A percentile compares a stretch with the other conserved stretches of the same genome.
phyloP scores from a whole-genome alignment of 2,113 vertebrate genomes.

The Nyctereutes procyonoides region DNA sequence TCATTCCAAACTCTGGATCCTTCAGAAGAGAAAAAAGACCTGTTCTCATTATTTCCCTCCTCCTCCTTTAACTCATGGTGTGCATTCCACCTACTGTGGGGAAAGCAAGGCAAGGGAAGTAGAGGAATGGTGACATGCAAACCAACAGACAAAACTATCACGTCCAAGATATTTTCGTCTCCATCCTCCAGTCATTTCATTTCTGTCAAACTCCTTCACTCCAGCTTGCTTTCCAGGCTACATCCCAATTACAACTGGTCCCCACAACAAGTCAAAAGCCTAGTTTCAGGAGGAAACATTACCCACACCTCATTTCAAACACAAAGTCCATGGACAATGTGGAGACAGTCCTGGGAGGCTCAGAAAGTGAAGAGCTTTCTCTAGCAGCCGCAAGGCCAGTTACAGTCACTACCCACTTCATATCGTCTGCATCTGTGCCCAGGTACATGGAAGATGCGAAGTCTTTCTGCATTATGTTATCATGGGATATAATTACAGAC shows the following conservation, averaged over 20 bases:
- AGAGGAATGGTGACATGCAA: conserved; percentile 82
- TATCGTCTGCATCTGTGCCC: neutral
- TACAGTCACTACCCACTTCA: neutral
- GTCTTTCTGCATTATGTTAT: neutral
- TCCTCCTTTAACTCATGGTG: conserved; percentile 66
- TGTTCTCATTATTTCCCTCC: conserved; percentile 67
- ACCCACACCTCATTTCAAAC: neutral
- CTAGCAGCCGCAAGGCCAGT: neutral
- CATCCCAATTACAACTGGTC: neutral
- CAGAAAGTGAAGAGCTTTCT: conserved; percentile 39
- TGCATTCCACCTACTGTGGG: conserved; percentile 73
- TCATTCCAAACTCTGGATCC: conserved; percentile 19
- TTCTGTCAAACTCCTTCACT: conserved; percentile 80
- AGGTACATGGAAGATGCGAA: conserved; percentile 5
- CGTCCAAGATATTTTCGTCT: conserved; percentile 83
- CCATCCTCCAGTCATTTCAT: conserved; percentile 84
- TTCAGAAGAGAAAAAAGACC: conserved; percentile 42
- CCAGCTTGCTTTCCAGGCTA: conserved; percentile 15
- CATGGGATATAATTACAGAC: conserved; percentile 12
- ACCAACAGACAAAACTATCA: conserved; percentile 84
- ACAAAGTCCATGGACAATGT: neutral
- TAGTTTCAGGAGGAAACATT: neutral
- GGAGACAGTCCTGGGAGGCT: neutral
- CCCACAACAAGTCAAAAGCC: neutral
- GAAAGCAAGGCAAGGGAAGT: conserved; percentile 80